phyloP scores from a whole-genome alignment of 2,797 vertebrate species.

The Helostoma temminkii region DNA sequence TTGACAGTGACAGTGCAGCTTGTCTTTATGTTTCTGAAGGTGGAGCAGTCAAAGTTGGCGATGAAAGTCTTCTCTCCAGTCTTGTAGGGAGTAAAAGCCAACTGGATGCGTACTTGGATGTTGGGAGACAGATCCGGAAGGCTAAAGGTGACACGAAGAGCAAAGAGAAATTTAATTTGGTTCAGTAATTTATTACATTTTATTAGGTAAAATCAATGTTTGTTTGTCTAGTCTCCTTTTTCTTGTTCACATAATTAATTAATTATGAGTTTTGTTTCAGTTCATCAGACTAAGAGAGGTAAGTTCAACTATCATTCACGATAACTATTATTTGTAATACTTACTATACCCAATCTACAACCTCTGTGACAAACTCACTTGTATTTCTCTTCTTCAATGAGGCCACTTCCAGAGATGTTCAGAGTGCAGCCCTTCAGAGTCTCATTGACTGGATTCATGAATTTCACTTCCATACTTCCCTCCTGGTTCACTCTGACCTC shows the following conservation, averaged over 20 bases:
- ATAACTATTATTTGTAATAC: too few relatives aligned
- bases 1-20: constrained; percentile 29
- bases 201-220: too few relatives aligned
- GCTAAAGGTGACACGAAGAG: constrained; percentile 31
- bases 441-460: constrained; percentile 79
- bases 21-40: constrained; percentile 81
- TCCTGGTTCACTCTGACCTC: accelerated
- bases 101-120: accelerated
- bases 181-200: too few relatives aligned
- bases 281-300: too few relatives aligned
- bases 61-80: constrained; percentile 75
- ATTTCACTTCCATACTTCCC: constrained; percentile 62
- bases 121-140: constrained; percentile 30
- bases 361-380: constrained; percentile 24
- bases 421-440: constrained; percentile 78
- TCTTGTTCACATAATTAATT: too few relatives aligned
- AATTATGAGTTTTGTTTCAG: too few relatives aligned
- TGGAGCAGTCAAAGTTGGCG: constrained; percentile 75
- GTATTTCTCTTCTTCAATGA: constrained; percentile 64
- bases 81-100: constrained; percentile 58
- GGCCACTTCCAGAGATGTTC: constrained; percentile 81
- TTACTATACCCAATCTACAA: too few relatives aligned
- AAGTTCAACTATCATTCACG: too few relatives aligned
- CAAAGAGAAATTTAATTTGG: too few relatives aligned
- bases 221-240: too few relatives aligned